Conservation (phyloP, 2,113 vertebrate species). For the Calypte anna region DNA sequence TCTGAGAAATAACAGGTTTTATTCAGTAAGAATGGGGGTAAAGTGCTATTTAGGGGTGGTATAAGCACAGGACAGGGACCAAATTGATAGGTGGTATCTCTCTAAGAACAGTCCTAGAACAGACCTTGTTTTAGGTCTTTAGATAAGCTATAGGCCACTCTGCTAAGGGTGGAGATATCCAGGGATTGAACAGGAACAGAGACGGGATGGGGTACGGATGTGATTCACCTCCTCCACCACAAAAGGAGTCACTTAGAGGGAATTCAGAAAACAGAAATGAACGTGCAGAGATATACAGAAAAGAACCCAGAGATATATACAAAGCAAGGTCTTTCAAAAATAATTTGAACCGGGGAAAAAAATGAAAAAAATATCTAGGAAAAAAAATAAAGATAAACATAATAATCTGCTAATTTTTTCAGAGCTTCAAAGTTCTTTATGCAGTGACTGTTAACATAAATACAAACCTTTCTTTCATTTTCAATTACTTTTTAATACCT, state of each 20-base stretch:
- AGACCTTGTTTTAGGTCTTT: background rate
- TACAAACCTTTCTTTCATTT: background rate
- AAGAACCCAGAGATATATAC: background rate
- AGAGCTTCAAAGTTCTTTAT: background rate
- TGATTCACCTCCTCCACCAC: background rate
- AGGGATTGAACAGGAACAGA: background rate
- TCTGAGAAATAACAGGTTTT: background rate
- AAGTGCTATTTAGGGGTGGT: background rate
- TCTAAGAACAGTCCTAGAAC: background rate
- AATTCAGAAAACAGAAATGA: background rate
- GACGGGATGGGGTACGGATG: background rate
- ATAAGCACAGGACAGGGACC: background rate
- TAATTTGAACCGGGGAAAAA: background rate
- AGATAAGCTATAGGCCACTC: background rate
- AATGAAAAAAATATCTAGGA: fast-evolving
- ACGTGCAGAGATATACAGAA: no score
- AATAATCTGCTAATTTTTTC: background rate
- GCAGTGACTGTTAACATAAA: background rate
- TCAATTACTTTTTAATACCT: background rate
- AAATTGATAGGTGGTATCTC: background rate
- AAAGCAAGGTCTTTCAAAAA: background rate
- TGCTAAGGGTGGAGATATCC: background rate
- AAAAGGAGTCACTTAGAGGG: background rate
- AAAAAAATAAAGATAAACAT: background rate
- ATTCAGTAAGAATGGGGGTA: background rate